Conservation (phyloP, 1,140 invertebrate genomes). For the Diachasma alloeum region DNA sequence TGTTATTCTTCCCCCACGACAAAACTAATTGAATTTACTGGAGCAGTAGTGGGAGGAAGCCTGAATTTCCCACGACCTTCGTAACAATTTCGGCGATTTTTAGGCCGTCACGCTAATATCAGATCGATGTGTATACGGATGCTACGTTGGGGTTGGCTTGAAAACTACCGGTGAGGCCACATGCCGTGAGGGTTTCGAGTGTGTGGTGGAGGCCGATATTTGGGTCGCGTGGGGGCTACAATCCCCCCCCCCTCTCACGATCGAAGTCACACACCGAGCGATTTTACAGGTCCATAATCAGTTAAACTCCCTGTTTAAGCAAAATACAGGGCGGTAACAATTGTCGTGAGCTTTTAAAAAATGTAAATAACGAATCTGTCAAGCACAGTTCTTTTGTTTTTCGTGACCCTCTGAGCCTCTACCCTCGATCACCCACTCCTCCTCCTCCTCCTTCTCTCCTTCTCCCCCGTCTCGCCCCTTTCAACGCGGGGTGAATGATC, state of each 20-base stretch:
- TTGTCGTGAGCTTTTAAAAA: neutral
- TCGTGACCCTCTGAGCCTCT: neutral
- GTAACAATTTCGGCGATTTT: constrained; percentile 25
- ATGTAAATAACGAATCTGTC: neutral
- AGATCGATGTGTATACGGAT: constrained; percentile 27
- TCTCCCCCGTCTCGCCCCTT: neutral
- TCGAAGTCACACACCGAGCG: neutral
- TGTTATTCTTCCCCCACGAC: neutral
- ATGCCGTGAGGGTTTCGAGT: neutral
- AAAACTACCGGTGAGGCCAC: neutral
- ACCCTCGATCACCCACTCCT: neutral
- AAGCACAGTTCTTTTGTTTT: neutral
- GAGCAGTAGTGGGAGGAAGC: neutral
- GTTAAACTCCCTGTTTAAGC: neutral
- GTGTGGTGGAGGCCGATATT: constrained; percentile 13
- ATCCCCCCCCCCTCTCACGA: neutral
- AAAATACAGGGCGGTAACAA: too few relatives aligned
- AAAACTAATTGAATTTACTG: neutral
- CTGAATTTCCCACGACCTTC: constrained; percentile 24
- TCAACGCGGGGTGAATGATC: constrained; percentile 20
- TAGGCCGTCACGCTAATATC: constrained; percentile 21
- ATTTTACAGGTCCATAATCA: neutral
- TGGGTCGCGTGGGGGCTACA: constrained; percentile 15
- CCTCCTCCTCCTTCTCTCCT: neutral
- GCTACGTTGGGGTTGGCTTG: neutral